These are phyloP conservation scores for Limnephilus marmoratus DNA, from an alignment of 2,888 invertebrate species.

Conservation along the genomic window DNA sequence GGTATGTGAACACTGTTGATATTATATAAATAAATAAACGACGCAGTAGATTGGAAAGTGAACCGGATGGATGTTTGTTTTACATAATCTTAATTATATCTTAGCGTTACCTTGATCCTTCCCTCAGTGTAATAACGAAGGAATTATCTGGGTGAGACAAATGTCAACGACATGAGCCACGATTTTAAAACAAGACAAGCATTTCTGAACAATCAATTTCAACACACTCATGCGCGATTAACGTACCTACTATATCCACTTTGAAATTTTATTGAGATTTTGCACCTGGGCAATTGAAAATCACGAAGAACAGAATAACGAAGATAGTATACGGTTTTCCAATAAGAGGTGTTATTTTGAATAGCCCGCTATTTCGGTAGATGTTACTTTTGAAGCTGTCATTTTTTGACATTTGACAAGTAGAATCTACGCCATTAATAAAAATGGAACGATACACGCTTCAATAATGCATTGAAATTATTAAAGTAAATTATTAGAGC, in stretches of 20 bases:
- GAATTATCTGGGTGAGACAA: neutral
- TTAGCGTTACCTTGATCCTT: neutral
- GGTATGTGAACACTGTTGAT: too few species aligned
- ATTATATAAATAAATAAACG: too few species aligned
- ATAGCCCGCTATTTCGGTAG: too few species aligned
- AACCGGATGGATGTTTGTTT: neutral
- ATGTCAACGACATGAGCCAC: neutral
- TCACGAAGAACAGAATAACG: neutral
- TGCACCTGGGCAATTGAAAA: neutral
- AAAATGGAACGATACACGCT: too few species aligned
- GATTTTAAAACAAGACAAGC: neutral
- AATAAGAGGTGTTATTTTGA: too few species aligned
- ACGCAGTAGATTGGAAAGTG: neutral
- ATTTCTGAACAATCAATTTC: conserved; percentile 3
- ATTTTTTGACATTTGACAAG: too few species aligned
- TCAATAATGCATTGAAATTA: too few species aligned
- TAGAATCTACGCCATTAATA: too few species aligned
- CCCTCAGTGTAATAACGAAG: neutral
- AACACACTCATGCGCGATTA: neutral
- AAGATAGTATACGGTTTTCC: too few species aligned
- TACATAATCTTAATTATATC: neutral
- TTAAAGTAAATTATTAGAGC: too few species aligned
- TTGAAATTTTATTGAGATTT: neutral
- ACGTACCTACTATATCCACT: neutral
- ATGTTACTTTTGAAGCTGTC: too few species aligned